Conservation (phyloP, 2,113 vertebrate genomes). For the Rousettus leschenaultii region DNA sequence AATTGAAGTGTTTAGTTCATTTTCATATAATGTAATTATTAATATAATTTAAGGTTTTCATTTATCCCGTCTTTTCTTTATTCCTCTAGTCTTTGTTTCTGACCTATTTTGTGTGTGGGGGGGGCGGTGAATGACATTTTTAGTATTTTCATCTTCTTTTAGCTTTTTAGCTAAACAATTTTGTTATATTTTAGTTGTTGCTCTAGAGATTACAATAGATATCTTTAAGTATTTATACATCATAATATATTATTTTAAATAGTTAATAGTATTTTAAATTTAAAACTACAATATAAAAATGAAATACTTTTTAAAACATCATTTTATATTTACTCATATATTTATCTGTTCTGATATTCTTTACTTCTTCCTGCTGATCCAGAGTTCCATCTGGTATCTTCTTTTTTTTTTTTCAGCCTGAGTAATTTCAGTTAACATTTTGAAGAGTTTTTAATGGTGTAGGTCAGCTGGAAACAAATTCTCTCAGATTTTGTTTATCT, state of each 20-base stretch:
- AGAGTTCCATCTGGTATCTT: background rate
- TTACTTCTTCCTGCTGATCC: background rate
- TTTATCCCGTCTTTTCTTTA: background rate
- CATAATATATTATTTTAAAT: background rate
- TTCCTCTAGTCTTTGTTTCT: background rate
- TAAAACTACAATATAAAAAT: background rate
- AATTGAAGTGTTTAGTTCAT: background rate
- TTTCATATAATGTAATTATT: slow-evolving; percentile 9
- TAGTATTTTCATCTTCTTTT: background rate
- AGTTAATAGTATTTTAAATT: background rate
- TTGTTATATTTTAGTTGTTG: background rate
- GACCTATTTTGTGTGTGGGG: background rate
- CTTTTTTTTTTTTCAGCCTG: background rate
- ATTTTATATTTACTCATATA: background rate
- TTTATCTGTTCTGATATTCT: background rate
- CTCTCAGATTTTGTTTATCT: background rate
- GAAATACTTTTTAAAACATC: background rate
- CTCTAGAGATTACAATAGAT: background rate
- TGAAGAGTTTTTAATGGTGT: background rate
- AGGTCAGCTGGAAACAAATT: background rate
- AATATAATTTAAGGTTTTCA: background rate
- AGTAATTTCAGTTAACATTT: slow-evolving; percentile 1
- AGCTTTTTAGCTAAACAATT: background rate
- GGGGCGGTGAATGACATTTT: background rate
- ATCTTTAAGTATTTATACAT: background rate